Conservation (phyloP, 2,113 vertebrate genomes). For the Orcinus orca region DNA sequence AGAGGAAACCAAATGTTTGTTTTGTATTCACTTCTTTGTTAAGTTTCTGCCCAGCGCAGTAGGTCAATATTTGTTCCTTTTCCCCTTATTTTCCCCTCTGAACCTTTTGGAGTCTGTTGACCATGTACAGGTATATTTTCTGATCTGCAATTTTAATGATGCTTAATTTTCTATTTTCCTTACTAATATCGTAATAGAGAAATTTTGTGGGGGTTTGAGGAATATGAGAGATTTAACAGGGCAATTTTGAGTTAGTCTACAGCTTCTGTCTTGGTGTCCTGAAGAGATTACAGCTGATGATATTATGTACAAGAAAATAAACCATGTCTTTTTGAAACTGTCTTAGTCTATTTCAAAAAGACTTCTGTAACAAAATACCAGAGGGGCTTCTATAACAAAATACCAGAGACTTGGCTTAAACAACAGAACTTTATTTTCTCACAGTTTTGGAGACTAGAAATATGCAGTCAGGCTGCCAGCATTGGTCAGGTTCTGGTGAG, state of each 20-base stretch:
- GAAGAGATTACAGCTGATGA: not conserved
- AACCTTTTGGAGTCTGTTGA: not conserved
- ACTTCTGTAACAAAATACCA: not conserved
- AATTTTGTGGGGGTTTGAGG: not conserved
- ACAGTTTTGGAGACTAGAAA: not conserved
- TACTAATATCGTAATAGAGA: not conserved
- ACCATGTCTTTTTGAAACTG: not conserved
- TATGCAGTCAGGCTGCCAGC: not conserved
- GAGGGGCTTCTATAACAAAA: not conserved
- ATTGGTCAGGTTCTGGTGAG: not conserved
- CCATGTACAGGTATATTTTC: not conserved
- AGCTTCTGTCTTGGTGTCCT: not conserved
- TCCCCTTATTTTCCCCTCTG: not conserved
- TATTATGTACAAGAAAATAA: slow-evolving; percentile 36
- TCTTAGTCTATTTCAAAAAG: not conserved
- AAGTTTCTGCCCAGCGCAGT: not conserved
- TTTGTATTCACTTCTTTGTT: slow-evolving; percentile 5
- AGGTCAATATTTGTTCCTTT: not conserved
- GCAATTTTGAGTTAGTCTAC: not conserved
- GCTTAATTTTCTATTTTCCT: slow-evolving; percentile 11
- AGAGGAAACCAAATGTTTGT: slow-evolving; percentile 33
- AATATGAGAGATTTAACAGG: not conserved
- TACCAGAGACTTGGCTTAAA: not conserved
- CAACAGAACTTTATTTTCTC: slow-evolving; percentile 14
- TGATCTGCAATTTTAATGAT: slow-evolving; percentile 22